Conservation (phyloP, 1,140 invertebrate species). For the Drosophila quadrilineata region DNA sequence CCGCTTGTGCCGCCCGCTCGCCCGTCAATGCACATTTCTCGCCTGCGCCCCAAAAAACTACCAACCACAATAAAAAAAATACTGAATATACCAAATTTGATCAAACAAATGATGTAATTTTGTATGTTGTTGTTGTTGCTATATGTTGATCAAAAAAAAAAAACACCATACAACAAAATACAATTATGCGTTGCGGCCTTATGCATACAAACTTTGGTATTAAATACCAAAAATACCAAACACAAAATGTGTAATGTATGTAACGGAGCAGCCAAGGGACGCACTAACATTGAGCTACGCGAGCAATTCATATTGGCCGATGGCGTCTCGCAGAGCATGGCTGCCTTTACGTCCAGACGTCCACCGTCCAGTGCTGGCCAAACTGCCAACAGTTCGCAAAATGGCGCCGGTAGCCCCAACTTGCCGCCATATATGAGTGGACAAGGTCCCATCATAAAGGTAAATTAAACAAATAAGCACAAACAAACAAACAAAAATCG, state of each 20-base stretch:
- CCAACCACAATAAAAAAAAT: conserved; percentile 34
- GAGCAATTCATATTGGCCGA: conserved; percentile 99
- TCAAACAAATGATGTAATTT: conserved; percentile 73
- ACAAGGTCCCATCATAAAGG: conserved; percentile 96
- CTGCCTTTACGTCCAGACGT: conserved; percentile 95
- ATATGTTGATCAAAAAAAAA: conserved; percentile 65
- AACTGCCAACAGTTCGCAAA: conserved; percentile 80
- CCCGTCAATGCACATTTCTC: conserved; percentile 66
- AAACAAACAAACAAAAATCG: conserved; percentile 5
- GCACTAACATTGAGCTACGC: conserved; percentile 99
- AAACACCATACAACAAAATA: conserved; percentile 21
- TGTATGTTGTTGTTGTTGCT: conserved; percentile 77
- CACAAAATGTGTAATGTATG: no score
- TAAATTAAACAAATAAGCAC: conserved; percentile 82
- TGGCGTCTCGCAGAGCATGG: conserved; percentile 98
- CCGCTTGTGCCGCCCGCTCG: conserved; percentile 76
- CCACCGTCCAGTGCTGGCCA: conserved; percentile 91
- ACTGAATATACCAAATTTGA: conserved; percentile 37
- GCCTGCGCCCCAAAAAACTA: conserved; percentile 59
- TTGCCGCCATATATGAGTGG: conserved; percentile 85
- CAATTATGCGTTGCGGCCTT: conserved; percentile 14
- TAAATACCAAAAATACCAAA: conserved; percentile 10
- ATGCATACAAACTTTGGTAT: conserved; percentile 6
- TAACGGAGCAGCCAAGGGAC: conserved; percentile 93
- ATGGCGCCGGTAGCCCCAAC: conserved; percentile 83